These are phyloP conservation scores for Etheostoma nigrum DNA, from an alignment of 2,797 vertebrate species.

Conservation along the genomic window DNA sequence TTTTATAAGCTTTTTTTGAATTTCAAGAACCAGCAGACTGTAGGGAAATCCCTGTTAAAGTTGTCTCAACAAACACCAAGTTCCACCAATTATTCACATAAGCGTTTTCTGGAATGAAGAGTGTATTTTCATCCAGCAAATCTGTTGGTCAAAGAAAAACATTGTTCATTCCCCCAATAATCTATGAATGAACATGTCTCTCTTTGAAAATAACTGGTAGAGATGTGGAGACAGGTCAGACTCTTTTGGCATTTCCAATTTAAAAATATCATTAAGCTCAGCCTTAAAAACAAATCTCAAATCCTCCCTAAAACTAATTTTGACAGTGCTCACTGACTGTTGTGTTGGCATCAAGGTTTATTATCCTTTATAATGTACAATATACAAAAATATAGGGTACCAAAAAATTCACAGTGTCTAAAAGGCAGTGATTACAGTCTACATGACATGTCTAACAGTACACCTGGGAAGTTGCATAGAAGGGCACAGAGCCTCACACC, in stretches of 20 bases:
- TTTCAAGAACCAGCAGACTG: background rate
- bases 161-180: background rate
- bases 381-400: conserved; percentile 98
- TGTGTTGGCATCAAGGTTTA: conserved; percentile 88
- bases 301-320: background rate
- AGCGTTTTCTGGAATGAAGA: background rate
- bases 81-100: background rate
- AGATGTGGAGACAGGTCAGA: background rate
- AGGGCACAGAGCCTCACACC: conserved; percentile 88
- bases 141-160: too few relatives aligned
- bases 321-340: conserved; percentile 6
- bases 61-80: background rate
- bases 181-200: background rate
- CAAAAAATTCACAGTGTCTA: conserved; percentile 97
- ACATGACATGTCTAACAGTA: conserved; percentile 90
- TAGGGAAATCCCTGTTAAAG: background rate
- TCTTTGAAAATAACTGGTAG: background rate
- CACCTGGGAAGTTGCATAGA: conserved; percentile 95
- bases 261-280: background rate
- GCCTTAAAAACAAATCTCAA: background rate
- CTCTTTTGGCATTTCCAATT: background rate
- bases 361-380: conserved; percentile 96
- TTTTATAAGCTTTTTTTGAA: background rate
- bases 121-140: background rate
- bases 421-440: conserved; percentile 96